These are phyloP conservation scores for Pipa parva DNA, from an alignment of 2,113 vertebrate genomes.

Conservation along the genomic window DNA sequence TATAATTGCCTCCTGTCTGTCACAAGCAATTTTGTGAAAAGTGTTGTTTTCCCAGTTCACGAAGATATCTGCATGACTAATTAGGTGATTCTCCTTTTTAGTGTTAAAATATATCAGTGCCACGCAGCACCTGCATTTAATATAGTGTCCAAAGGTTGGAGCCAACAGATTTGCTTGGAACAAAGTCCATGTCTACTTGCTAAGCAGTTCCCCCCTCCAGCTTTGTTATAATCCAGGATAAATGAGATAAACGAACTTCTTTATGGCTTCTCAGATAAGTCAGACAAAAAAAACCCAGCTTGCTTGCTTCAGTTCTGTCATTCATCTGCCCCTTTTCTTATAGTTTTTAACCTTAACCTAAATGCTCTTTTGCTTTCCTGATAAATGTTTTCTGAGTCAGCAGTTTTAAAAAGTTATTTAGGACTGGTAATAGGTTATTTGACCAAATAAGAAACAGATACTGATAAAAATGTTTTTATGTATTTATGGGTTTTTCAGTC, in stretches of 20 bases:
- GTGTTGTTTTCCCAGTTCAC: slow-evolving; percentile 20
- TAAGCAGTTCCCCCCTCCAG: slow-evolving; percentile 48
- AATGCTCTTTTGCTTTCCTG: slow-evolving; percentile 4
- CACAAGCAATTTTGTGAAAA: neutral
- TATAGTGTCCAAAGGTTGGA: slow-evolving; percentile 65
- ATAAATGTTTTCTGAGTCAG: slow-evolving; percentile 35
- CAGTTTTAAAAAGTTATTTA: too few species aligned
- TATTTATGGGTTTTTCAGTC: too few species aligned
- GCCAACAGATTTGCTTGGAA: slow-evolving; percentile 55
- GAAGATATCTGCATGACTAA: slow-evolving; percentile 45
- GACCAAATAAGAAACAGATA: too few species aligned
- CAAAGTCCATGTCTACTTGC: slow-evolving; percentile 61
- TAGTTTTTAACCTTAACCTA: slow-evolving; percentile 16
- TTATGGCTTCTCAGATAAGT: slow-evolving; percentile 55
- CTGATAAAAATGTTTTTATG: too few species aligned
- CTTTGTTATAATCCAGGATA: slow-evolving; percentile 44
- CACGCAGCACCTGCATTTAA: slow-evolving; percentile 59
- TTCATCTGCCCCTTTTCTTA: neutral
- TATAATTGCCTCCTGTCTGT: neutral
- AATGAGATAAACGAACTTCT: slow-evolving; percentile 45
- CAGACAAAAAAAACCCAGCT: slow-evolving; percentile 47
- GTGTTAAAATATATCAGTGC: slow-evolving; percentile 54
- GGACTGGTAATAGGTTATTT: too few species aligned
- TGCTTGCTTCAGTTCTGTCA: neutral
- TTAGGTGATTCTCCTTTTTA: slow-evolving; percentile 52